Conservation (phyloP, 53 echinoderm and acorn worm genomes). For the Paracentrotus lividus region DNA sequence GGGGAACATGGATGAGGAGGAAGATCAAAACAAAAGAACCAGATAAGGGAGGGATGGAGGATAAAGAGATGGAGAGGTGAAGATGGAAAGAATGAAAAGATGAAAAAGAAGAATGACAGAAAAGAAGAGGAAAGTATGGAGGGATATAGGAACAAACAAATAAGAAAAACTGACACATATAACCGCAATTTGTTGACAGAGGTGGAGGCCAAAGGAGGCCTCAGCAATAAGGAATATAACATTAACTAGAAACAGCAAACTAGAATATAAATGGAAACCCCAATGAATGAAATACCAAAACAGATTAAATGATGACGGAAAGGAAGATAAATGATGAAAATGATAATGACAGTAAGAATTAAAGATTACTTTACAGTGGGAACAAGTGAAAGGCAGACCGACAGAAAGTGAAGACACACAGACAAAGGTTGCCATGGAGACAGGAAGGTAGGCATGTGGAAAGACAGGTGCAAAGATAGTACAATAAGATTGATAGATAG, state of each 20-base stretch:
- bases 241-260: background rate
- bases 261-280: background rate
- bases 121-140: background rate
- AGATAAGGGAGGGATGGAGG: background rate
- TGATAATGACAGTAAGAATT: background rate
- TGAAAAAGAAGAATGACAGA: background rate
- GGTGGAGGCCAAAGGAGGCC: background rate
- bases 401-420: background rate
- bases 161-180: background rate
- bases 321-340: background rate
- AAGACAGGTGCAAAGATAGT: constrained; percentile 23
- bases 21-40: background rate
- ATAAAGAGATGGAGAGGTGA: background rate
- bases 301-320: background rate
- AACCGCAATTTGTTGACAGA: background rate
- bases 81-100: background rate
- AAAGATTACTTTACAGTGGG: background rate
- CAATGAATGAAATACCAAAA: background rate
- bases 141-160: background rate
- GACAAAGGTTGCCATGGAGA: background rate
- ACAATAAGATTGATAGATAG: constrained; percentile 14
- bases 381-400: background rate
- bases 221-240: background rate
- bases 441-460: background rate
- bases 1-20: too few relatives aligned